Evolutionary conservation across 2,797 vertebrate species (phyloP).

Genomic region (Micrastur ruficollis): DNA sequence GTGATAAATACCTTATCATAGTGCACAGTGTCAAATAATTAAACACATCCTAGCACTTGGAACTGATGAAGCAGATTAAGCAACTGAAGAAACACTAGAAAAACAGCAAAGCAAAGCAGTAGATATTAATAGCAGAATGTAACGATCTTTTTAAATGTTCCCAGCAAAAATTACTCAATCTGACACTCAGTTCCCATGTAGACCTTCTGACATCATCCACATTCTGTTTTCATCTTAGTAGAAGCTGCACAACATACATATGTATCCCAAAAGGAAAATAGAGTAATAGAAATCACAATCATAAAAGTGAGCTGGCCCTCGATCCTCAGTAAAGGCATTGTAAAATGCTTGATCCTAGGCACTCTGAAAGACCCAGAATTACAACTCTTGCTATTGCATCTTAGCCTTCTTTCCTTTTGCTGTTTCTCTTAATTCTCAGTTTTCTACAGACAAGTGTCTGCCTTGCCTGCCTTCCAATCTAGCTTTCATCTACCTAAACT

Average conservation of each 20-base stretch:
- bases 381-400: not conserved
- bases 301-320: not conserved
- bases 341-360: not conserved
- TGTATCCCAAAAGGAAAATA: not conserved
- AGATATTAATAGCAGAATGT: conserved; percentile 30
- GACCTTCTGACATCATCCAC: not conserved
- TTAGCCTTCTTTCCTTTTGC: not conserved
- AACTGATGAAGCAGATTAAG: conserved; percentile 52
- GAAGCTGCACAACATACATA: not conserved
- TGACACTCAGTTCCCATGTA: not conserved
- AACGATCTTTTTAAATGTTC: conserved; percentile 25
- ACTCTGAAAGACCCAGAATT: not conserved
- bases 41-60: conserved; percentile 29
- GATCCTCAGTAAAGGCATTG: not conserved
- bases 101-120: conserved; percentile 44
- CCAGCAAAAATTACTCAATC: not conserved
- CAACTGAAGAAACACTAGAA: conserved; percentile 30
- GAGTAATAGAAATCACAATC: not conserved
- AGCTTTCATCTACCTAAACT: not conserved
- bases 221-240: not conserved
- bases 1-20: not conserved
- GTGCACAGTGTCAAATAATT: conserved; percentile 39
- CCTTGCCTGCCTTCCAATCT: not conserved
- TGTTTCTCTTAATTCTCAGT: not conserved
- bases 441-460: not conserved